A percentile compares a stretch with the other conserved stretches of the same genome.
Conservation (phyloP, 2,797 vertebrate genomes). For the Tamandua tetradactyla region DNA sequence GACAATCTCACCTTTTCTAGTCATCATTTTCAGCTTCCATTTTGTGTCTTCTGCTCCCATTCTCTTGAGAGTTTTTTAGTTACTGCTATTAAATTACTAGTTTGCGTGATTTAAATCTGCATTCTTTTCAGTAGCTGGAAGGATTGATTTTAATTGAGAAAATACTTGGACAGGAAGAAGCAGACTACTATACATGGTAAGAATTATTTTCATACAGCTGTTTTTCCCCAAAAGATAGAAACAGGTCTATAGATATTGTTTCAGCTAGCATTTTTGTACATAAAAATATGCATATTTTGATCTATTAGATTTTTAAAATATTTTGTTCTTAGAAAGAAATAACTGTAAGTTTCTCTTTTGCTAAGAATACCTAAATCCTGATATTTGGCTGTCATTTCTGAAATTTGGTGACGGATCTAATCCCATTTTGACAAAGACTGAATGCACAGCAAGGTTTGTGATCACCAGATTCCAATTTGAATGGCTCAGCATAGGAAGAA, state of each 20-base stretch:
- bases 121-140: background rate
- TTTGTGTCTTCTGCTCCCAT: background rate
- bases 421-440: background rate
- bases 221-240: fast-evolving
- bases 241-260: background rate
- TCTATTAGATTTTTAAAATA: background rate
- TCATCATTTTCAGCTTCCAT: background rate
- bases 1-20: background rate
- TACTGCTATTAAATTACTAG: background rate
- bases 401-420: background rate
- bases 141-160: background rate
- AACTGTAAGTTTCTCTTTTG: background rate
- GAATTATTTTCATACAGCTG: background rate
- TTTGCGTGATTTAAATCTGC: background rate
- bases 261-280: background rate
- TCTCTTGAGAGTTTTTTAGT: background rate
- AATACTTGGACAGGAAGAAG: background rate
- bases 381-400: background rate
- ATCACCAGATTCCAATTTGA: background rate
- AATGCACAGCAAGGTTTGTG: background rate
- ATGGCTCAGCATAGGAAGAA: background rate
- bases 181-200: background rate
- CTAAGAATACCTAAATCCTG: background rate
- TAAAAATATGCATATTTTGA: background rate
- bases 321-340: background rate